Conservation (phyloP, 2,113 vertebrate genomes). For the Dermatemys mawii region DNA sequence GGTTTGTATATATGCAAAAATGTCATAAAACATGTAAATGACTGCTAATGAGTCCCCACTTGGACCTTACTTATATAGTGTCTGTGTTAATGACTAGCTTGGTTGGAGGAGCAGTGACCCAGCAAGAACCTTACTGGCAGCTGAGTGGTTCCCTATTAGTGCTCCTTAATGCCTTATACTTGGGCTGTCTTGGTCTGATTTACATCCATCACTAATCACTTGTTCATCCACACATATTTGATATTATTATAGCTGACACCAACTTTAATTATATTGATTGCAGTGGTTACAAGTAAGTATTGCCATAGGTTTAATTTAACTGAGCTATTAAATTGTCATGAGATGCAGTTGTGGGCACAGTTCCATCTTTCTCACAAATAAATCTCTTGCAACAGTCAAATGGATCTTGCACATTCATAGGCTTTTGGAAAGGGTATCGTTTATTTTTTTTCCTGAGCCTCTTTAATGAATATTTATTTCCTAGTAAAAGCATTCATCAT, state of each 20-base stretch:
- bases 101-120: constrained; percentile 30
- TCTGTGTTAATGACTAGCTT: neutral
- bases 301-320: constrained; percentile 69
- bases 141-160: constrained; percentile 31
- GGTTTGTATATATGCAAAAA: constrained; percentile 8
- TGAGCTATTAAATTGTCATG: constrained; percentile 71
- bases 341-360: constrained; percentile 52
- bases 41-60: constrained; percentile 37
- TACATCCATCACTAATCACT: constrained; percentile 47
- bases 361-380: constrained; percentile 65
- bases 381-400: constrained; percentile 63
- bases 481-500: constrained; percentile 78
- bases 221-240: constrained; percentile 60
- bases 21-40: constrained; percentile 36
- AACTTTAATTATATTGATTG: constrained; percentile 69
- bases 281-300: constrained; percentile 58
- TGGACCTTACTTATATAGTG: constrained; percentile 23
- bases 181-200: constrained; percentile 7
- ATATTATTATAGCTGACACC: constrained; percentile 51
- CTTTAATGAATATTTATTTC: constrained; percentile 81
- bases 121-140: constrained; percentile 25
- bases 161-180: constrained; percentile 11
- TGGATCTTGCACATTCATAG: constrained; percentile 28
- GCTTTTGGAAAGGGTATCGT: constrained; percentile 53
- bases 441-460: constrained; percentile 64